Evolutionary conservation across 2,797 vertebrate genomes (phyloP), one percentile per base, ranked within the genome.

Genomic region (Neoniphon sammara): DNA sequence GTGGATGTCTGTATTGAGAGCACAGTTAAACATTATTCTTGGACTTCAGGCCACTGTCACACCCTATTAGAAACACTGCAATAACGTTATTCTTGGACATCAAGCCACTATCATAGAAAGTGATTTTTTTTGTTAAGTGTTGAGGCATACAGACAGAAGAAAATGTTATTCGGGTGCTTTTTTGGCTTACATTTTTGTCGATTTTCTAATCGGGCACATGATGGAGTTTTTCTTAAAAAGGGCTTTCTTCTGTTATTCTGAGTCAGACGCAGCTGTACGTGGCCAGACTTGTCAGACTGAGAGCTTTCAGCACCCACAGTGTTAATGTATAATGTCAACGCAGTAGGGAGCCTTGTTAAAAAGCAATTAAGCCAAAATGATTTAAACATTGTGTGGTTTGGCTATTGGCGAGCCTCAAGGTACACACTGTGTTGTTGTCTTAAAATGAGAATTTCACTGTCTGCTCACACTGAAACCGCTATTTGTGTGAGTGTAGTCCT

Each of bases 351-450:
- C 87, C 92, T 93, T 93, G 93, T 93, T 94, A 93, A 93, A 94
- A 93, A 89, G 92, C 91, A 94, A 93, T 93, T 93, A 93, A 93
- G 91, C 86, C 90, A 86, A 93, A 93, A 93, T 93, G 91, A 93
- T 93, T 94, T 93, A 93, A 92, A 93, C 90, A 90, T 91, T 80
- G 81, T 92, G 92, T 53, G 93, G 92, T 93, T 88, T 89, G 87
- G 88, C 87, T 84, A 86, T 79, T 84, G 87, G 89, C 89, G 77
- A 85, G 90, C 85, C 88, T 89, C 62, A 86, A 91, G 91, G 93
- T 91, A 78, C 91, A 84, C 87, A 83, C 88, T 86, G 87, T 91
- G 84, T 92, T 93, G 90, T 94, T 94, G 90, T 92, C 91, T 92
- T 93, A 87, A 91, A 93, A 93, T 78, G 91, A 93, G 91, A 91